These are phyloP conservation scores for Hyposoter dolosus DNA, from an alignment of 2,888 invertebrate species.

Conservation along the genomic window DNA sequence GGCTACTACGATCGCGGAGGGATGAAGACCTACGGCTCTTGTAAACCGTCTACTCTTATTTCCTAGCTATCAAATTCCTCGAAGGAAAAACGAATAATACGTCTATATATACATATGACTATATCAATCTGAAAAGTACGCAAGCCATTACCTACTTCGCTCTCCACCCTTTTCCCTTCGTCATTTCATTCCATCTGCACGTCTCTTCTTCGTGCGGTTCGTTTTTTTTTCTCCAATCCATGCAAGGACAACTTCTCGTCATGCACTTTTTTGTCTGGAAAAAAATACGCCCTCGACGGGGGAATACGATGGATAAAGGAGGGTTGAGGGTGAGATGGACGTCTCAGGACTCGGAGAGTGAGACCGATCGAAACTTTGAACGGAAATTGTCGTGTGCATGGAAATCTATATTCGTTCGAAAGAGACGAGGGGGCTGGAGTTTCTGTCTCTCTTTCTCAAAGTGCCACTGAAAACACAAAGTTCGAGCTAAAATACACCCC, in stretches of 20 bases:
- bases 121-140: background rate
- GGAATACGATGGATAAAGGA: constrained; percentile 32
- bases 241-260: constrained; percentile 54
- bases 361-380: constrained; percentile 66
- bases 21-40: constrained; percentile 70
- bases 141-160: constrained; percentile 18
- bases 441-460: constrained; percentile 31
- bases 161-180: constrained; percentile 30
- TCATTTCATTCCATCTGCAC: constrained; percentile 10
- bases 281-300: constrained; percentile 1
- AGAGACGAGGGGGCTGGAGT: constrained; percentile 15
- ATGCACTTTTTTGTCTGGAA: constrained; percentile 49
- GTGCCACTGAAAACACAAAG: constrained; percentile 27
- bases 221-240: constrained; percentile 19
- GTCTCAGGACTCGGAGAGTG: constrained; percentile 49
- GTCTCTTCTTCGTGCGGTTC: background rate
- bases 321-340: constrained; percentile 31
- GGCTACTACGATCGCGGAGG: constrained; percentile 66
- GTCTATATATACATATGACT: constrained; percentile 5
- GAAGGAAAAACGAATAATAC: constrained; percentile 44
- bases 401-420: constrained; percentile 13
- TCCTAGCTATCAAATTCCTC: constrained; percentile 66
- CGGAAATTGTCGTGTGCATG: constrained; percentile 57
- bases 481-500: constrained; percentile 18
- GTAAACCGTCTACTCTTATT: constrained; percentile 71